Evolutionary conservation across 2,888 invertebrate genomes (phyloP), one percentile per base, ranked within the genome.

Genomic region (Cheilosia grossa): DNA sequence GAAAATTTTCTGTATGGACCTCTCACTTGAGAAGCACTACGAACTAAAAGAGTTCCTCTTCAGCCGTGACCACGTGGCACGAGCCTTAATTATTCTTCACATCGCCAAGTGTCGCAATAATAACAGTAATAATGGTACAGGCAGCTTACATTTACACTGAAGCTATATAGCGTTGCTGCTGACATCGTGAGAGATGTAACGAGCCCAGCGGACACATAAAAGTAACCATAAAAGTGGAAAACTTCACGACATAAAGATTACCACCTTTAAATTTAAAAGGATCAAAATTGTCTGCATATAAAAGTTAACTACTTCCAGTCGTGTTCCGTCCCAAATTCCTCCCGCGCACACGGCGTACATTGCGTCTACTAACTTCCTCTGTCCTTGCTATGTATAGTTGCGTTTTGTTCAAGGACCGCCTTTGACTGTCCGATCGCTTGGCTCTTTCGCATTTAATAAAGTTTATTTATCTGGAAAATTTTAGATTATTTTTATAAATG

Each of bases 401-500:
- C 24, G 5, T 24, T 6, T 15, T 24, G 5, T 24, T 51, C 24
- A 24, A 37, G 56, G 27, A 49, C 59, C 59, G 54, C 24, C 69
- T 74, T 21, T 56, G 56, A 64, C 79, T 80, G 70, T 66, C 64
- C 80, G 59, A 66, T 66, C 61, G 72, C 61, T 78, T 44, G 72
- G 67, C 51, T 44, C 73, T 64, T 74, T 79, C 73, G 63, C 81
- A 74, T 86, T 86, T 86, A 86, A 86, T 86, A 86, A 86, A 86
- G 86, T 86, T 86, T 86, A 86, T 86, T 86, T 86, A 86, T 86
- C 86, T 86, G 77, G 67, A 86, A 86, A 86, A 86, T 86, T 86
- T 86, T 86, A 86, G 86, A 86, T 86, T 86, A 86, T 86, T 82
- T 86, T 86, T 86, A 86, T 86, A 86, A 86, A 86, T 82, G 86